phyloP scores from a whole-genome alignment of 2,113 vertebrate species.

The Ptyas mucosa region DNA sequence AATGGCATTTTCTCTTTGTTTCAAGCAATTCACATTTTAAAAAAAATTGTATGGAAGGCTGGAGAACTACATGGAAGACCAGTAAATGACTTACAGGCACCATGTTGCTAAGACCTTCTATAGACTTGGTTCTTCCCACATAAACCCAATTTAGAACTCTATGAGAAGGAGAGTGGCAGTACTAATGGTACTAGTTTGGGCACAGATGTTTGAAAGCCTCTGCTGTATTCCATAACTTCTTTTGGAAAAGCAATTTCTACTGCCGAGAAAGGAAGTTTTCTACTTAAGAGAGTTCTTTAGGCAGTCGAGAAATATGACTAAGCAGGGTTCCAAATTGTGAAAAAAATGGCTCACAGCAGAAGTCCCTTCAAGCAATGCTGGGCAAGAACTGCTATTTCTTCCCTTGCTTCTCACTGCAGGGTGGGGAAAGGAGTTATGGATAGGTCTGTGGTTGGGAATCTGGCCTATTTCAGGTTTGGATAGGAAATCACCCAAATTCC shows the following conservation, averaged over 20 bases:
- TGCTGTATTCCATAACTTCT: not conserved
- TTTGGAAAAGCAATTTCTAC: not conserved
- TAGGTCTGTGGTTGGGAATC: not conserved
- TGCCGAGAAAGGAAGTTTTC: not conserved
- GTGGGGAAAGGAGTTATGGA: not conserved
- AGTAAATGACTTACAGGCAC: not conserved
- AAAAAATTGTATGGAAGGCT: not conserved
- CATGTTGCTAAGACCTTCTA: not conserved
- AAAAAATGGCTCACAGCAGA: not conserved
- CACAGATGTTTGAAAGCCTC: not conserved
- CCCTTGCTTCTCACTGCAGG: not conserved
- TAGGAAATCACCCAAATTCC: not conserved
- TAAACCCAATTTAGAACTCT: not conserved
- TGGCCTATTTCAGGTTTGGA: not conserved
- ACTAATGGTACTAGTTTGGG: not conserved
- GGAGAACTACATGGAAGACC: not conserved
- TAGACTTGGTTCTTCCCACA: not conserved
- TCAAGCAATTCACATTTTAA: not conserved
- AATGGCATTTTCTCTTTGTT: not conserved
- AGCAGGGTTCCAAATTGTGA: not conserved
- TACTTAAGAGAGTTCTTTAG: not conserved
- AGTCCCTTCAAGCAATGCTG: not conserved
- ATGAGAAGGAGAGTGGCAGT: not conserved
- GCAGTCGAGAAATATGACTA: not conserved
- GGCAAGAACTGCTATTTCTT: not conserved